Base-by-base conservation (phyloP, 2,113 vertebrate species). In the Campylorhamphus procurvoides region DNA sequence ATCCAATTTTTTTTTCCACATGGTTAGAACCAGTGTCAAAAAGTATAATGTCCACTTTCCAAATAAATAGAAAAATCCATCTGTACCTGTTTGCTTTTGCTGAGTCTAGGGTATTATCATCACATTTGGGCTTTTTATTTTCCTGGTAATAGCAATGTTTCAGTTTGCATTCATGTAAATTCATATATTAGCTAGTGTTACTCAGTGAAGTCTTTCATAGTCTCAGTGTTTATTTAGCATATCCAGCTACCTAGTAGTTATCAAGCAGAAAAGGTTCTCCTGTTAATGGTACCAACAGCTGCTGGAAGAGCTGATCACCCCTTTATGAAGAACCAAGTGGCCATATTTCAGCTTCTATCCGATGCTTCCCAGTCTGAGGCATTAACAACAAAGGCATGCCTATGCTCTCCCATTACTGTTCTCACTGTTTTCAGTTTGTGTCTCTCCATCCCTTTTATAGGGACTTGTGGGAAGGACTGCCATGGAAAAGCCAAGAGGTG, bases 1-100 rank as follows among this genome's bases (percentile, higher is more conserved):
- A 89, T 12, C 50, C 58, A 69, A 58, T 93, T 91, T 40, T 53
- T 75, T 90, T 87, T 92, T 93, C 55, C 69, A n/a, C 22, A 59
- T 93, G 60, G 25, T 82, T 87, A 86, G n/a, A 84, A 60, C 40
- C 40, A 50, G 29, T 50, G 47, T 95, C 68, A 92, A 80, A 85
- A 94, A 86, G 63, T 86, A 16, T 83, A 64, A 93, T n/a, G 82
- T 86, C 84, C 60, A 39, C 68, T 88, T 94, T 78, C 78, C 64
- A 91, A 64, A 59, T 77, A 94, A 95, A 77, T 23, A 72, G 62
- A 93, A 94, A 94, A 91, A 85, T 69, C 60, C 24, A 50, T 83
- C 50, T 88, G 82, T 17, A 8, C 6, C 31, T 40, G 3, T 82
- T 96, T 78, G n/a, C 17, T 53, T 94, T 91, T 90, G 60, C 49